Conservation (phyloP, 2,888 invertebrate species). For the Zeuzera pyrina region DNA sequence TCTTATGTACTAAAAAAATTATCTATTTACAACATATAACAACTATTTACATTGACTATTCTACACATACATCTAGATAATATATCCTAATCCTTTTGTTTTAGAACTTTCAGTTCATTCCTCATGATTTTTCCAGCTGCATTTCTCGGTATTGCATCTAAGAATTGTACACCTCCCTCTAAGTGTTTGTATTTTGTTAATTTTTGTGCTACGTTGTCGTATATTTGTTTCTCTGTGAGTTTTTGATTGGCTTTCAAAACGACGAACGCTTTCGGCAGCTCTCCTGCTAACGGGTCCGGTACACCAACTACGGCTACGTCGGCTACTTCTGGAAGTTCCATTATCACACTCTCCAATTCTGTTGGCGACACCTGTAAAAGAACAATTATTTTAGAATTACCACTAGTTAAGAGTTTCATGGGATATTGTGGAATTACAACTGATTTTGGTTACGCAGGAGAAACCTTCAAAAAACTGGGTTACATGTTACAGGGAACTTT, state of each 20-base stretch:
- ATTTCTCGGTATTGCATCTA: conserved; percentile 81
- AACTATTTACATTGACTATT: too few relatives aligned
- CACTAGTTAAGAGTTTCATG: too few relatives aligned
- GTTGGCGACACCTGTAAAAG: conserved; percentile 84
- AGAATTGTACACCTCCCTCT: conserved; percentile 79
- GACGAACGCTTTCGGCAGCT: conserved; percentile 83
- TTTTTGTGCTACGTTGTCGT: conserved; percentile 73
- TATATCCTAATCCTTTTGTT: conserved; percentile 5
- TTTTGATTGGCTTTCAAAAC: conserved; percentile 72
- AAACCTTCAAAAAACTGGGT: too few relatives aligned
- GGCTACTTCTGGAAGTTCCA: conserved; percentile 79
- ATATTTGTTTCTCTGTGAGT: conserved; percentile 71
- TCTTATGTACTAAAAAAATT: too few relatives aligned
- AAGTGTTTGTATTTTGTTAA: conserved; percentile 82
- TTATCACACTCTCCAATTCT: conserved; percentile 84
- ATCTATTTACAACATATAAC: too few relatives aligned
- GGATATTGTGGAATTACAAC: too few relatives aligned
- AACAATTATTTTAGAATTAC: too few relatives aligned
- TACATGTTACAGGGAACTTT: too few relatives aligned
- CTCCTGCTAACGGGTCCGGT: conserved; percentile 79
- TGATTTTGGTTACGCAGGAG: too few relatives aligned
- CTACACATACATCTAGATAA: neutral
- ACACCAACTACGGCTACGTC: conserved; percentile 88
- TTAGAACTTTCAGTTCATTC: conserved; percentile 74
- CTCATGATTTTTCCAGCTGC: conserved; percentile 84